Percentiles rank a stretch among this genome's conserved stretches.
phyloP scores from a whole-genome alignment of 2,888 invertebrate genomes.

The Leptinotarsa rubiginosa region DNA sequence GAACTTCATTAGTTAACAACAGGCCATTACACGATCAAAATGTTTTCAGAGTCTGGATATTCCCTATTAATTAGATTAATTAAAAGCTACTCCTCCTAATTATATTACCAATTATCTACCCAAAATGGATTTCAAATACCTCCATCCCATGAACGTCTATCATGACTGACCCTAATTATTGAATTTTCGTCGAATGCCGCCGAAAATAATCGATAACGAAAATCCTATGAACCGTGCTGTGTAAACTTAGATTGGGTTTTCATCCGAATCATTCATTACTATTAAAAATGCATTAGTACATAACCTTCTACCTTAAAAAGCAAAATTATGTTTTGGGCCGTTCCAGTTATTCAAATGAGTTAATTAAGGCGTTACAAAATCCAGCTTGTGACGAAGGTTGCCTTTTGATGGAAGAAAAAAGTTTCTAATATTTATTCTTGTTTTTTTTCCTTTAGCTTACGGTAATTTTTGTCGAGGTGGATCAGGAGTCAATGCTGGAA shows the following conservation, averaged over 20 bases:
- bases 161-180: slow-evolving; percentile 22
- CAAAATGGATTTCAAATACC: slow-evolving; percentile 19
- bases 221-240: neutral
- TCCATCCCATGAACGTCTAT: slow-evolving; percentile 21
- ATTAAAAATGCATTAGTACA: slow-evolving; percentile 13
- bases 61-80: slow-evolving; percentile 27
- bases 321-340: neutral
- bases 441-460: neutral
- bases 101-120: slow-evolving; percentile 22
- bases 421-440: neutral
- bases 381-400: neutral
- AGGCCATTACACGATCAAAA: slow-evolving; percentile 19
- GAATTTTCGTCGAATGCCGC: neutral
- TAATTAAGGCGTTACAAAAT: slow-evolving; percentile 4
- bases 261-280: slow-evolving; percentile 3
- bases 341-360: neutral
- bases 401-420: neutral
- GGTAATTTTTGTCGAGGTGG: too few species aligned
- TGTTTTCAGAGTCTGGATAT: slow-evolving; percentile 4
- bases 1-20: slow-evolving; percentile 20
- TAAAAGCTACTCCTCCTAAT: slow-evolving; percentile 25
- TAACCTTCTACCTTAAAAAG: neutral
- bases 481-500: too few species aligned
- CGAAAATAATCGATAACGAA: slow-evolving; percentile 16
- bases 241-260: neutral